Evolutionary conservation across 2,888 invertebrate species (phyloP), one percentile per base, ranked within the genome.

Genomic region (Drosophila hamatofila): DNA sequence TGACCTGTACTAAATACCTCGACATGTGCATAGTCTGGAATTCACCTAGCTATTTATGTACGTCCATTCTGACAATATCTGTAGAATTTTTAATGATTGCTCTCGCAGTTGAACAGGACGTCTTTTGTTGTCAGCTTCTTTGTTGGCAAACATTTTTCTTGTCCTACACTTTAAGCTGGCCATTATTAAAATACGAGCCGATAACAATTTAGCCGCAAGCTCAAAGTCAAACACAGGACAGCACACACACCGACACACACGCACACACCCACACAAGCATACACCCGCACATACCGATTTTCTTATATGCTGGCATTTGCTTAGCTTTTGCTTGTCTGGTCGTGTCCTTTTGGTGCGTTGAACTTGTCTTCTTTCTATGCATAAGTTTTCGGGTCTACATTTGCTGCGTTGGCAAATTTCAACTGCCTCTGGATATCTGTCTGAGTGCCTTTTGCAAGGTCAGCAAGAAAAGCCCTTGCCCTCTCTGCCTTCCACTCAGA

Each of bases 81-180:
- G 49, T n/a, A 68, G 84, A 83, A 72, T 83, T 85, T 87, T 79
- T 86, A 86, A 85, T 88, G 88, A 81, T 78, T 86, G 80, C 78
- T 76, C 62, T 65, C 64, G 71, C 71, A 75, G 71, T 75, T 71
- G 62, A 65, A 54, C 60, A 64, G 56, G 64, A 21, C 74, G 46
- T 72, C 73, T 80, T 80, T 83, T 81, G 72, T 78, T 78, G 71
- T 71, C 71, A 62, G 70, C 51, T 68, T 71, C 80, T 80, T 83
- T 84, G 88, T 88, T 80, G 86, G 88, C 83, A 83, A 84, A 88
- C 78, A 88, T 83, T 87, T 83, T 83, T 87, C 85, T 78, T 81
- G 84, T 87, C 79, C 66, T 89, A 87, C 87, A 89, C 88, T 88
- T 86, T 89, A 88, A 86, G 89, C 89, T 76, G 89, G 83, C 86